Base-by-base conservation (phyloP, 1,140 invertebrate species). In the Epicauta chinensis region DNA sequence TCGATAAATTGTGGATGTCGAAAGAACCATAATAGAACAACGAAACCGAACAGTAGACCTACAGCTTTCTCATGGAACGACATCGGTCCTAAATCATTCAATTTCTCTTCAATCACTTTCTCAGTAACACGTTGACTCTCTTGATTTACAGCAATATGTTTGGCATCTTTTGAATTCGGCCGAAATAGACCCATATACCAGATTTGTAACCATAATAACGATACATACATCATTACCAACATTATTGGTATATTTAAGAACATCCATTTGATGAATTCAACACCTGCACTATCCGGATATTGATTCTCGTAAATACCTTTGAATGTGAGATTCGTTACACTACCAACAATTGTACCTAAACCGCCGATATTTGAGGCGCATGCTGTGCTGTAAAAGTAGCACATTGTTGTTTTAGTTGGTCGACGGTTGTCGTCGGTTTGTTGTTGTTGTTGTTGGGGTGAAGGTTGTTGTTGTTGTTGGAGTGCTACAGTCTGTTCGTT, bases 1-100 rank as follows among this genome's bases (percentile, higher is more conserved):
- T 72, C 69, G 57, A 91, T 81, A 64, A 92, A 89, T 50, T 87
- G 85, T 0, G 93, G 92, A 39, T 85, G 82, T 36, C 91, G 79
- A 67, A 93, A 91, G 67, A 96, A 86, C 86, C 93, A 97, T 50
- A 96, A 74, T 38, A 88, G 54, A 2, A 95, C 82, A 3, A 92
- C 81, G 7, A 83, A 54, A 6, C 90, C 66, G 66, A 97, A 97
- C 13, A 93, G 73, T 9, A 81, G 55, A 17, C 88, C 81, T 0
- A 94, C 86, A 14, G 77, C 76, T 41, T 65, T 74, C 73, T 97
- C 92, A 47, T 93, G 87, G 75, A 86, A 91, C 31, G 78, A 83
- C 63, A 90, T 81, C 0, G 84, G 81, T 23, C 91, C 91, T 37
- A 94, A 76, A 52, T 81, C 81, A 51, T 77, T 72, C 71, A 92